A percentile compares a stretch with the other conserved stretches of the same genome.
These are phyloP conservation scores for Melinopterus prodromus DNA, from an alignment of 2,888 invertebrate species.

Conservation along the genomic window DNA sequence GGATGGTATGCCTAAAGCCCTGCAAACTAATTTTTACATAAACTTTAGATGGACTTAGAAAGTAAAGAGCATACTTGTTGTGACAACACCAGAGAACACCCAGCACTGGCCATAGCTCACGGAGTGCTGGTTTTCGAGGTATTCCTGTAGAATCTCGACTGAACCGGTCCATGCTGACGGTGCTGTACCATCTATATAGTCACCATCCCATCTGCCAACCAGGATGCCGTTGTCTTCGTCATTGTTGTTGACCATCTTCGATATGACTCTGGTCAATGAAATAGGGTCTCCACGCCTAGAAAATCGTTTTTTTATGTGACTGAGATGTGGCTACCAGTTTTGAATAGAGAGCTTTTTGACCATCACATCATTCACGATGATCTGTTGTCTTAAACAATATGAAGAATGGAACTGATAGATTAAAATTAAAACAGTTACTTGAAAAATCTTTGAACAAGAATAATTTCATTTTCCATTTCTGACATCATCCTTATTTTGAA, in stretches of 20 bases:
- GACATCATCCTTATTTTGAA: too few relatives aligned
- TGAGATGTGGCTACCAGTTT: background rate
- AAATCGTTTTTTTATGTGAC: background rate
- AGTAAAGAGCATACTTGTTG: constrained; percentile 67
- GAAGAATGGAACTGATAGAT: too few relatives aligned
- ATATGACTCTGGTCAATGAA: constrained; percentile 72
- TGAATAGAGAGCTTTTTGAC: too few relatives aligned
- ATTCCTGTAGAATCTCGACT: constrained; percentile 78
- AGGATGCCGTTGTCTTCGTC: constrained; percentile 78
- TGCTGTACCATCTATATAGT: constrained; percentile 77
- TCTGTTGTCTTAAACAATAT: too few relatives aligned
- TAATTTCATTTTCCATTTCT: too few relatives aligned
- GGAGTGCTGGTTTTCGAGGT: constrained; percentile 68
- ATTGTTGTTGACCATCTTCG: constrained; percentile 78
- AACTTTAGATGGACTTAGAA: background rate
- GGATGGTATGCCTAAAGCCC: constrained; percentile 82
- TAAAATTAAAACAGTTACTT: too few relatives aligned
- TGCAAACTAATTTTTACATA: constrained; percentile 67
- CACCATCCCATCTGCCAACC: constrained; percentile 77
- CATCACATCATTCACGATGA: too few relatives aligned
- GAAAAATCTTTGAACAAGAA: too few relatives aligned
- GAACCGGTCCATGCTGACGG: constrained; percentile 86
- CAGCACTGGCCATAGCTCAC: constrained; percentile 88
- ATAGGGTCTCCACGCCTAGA: constrained; percentile 73
- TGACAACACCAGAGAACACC: constrained; percentile 85